Percentiles rank a stretch among this genome's conserved stretches.
Evolutionary conservation across 2,113 vertebrate species (phyloP).

Genomic region (Alosa alosa): DNA sequence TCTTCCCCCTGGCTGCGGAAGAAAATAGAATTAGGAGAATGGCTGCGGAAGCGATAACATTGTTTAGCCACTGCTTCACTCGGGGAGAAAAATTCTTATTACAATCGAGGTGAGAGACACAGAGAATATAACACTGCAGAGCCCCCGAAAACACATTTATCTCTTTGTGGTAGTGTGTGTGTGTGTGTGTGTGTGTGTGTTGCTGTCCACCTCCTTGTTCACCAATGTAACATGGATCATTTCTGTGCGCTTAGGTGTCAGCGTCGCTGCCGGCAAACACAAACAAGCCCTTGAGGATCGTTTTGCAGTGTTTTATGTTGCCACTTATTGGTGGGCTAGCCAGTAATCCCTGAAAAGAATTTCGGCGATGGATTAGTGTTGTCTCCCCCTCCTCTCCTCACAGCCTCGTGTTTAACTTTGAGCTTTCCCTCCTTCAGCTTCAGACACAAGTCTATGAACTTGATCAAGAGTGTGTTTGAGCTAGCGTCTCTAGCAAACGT

Average conservation of each 20-base stretch:
- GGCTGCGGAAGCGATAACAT: background rate
- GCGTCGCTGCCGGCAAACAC: background rate
- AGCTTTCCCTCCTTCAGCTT: background rate
- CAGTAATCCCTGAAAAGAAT: background rate
- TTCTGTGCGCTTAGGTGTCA: background rate
- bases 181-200: background rate
- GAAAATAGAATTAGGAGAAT: no score
- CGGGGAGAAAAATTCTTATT: background rate
- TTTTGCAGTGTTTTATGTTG: background rate
- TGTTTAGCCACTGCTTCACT: constrained; percentile 7
- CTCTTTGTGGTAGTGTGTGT: background rate
- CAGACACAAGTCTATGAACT: no score
- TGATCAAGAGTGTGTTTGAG: no score
- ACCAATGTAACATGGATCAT: background rate
- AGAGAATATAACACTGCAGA: background rate
- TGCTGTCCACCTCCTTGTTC: background rate
- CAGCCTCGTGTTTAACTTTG: background rate
- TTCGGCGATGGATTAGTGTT: background rate
- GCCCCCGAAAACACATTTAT: background rate
- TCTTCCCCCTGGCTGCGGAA: background rate
- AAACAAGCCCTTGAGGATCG: background rate
- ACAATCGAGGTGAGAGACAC: background rate
- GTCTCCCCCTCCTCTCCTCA: background rate
- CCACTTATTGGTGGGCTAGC: background rate
- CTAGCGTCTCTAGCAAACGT: no score